These are phyloP conservation scores for Myxocyprinus asiaticus DNA, from an alignment of 2,113 vertebrate genomes.

Conservation along the genomic window DNA sequence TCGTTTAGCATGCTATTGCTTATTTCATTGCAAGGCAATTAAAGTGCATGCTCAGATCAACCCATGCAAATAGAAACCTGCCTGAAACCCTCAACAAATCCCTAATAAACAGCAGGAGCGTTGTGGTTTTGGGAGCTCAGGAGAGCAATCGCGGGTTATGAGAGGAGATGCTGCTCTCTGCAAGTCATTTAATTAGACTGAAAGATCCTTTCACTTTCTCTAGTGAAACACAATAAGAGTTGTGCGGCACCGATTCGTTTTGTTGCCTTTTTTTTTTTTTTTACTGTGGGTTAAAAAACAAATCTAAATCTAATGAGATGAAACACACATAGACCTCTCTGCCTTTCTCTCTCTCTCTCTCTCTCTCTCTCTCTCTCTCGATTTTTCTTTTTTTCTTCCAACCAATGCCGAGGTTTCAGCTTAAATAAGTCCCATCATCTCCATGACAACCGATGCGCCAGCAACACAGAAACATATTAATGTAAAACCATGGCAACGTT, in stretches of 20 bases:
- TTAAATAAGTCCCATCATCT: slow-evolving; percentile 77
- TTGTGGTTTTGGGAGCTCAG: slow-evolving; percentile 37
- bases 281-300: slow-evolving; percentile 62
- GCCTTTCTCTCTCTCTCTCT: slow-evolving; percentile 5
- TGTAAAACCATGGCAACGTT: slow-evolving; percentile 74
- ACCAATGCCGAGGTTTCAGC: slow-evolving; percentile 66
- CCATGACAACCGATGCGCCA: slow-evolving; percentile 79
- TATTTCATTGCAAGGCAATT: slow-evolving; percentile 40
- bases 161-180: slow-evolving; percentile 50
- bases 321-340: slow-evolving; percentile 59
- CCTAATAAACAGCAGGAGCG: slow-evolving; percentile 29
- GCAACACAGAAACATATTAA: slow-evolving; percentile 73
- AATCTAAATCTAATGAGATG: slow-evolving; percentile 67
- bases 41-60: slow-evolving; percentile 34
- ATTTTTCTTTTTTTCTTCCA: slow-evolving; percentile 49
- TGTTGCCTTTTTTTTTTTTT: slow-evolving; percentile 54
- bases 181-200: slow-evolving; percentile 44
- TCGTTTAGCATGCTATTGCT: slow-evolving; percentile 23
- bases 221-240: slow-evolving; percentile 58
- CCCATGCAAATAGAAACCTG: slow-evolving; percentile 28
- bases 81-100: slow-evolving; percentile 34
- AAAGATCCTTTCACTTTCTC: slow-evolving; percentile 53
- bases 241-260: slow-evolving; percentile 44
- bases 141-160: slow-evolving; percentile 51
- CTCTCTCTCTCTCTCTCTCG: slow-evolving; percentile 30